A percentile compares a stretch with the other conserved stretches of the same genome.
These are phyloP conservation scores for Aplocera efformata DNA, from an alignment of 2,888 invertebrate species.

Conservation along the genomic window DNA sequence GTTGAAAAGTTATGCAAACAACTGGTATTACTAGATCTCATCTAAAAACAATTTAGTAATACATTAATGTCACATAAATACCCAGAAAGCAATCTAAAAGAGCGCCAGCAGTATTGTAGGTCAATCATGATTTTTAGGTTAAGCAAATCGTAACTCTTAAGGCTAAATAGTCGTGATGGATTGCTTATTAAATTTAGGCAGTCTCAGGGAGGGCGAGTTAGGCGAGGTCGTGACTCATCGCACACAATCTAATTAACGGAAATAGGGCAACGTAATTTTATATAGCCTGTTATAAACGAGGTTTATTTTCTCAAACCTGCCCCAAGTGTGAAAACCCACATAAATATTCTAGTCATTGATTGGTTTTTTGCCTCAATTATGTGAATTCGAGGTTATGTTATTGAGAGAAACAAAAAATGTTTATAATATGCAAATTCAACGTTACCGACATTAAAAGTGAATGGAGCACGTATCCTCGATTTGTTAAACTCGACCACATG, in stretches of 20 bases:
- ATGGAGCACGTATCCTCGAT: constrained; percentile 18
- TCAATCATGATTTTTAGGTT: constrained; percentile 17
- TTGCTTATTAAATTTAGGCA: constrained; percentile 42
- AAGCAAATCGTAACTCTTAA: constrained; percentile 23
- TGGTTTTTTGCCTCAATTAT: no score
- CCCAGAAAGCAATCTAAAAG: no score
- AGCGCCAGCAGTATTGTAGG: no score
- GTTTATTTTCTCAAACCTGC: constrained; percentile 3
- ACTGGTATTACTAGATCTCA: no score
- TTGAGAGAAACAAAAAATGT: no score
- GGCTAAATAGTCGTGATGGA: constrained; percentile 34
- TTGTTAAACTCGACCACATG: constrained; percentile 13
- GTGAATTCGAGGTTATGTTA: no score
- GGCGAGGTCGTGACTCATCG: constrained; percentile 51
- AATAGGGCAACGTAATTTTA: constrained; percentile 35
- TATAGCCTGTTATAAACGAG: constrained; percentile 8
- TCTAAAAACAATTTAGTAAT: no score
- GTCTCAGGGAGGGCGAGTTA: constrained; percentile 42
- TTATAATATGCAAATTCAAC: constrained; percentile 8
- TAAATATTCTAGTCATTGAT: no score
- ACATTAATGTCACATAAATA: no score
- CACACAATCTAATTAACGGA: constrained; percentile 56
- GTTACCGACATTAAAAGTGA: constrained; percentile 17
- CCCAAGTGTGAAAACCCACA: no score
- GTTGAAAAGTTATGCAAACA: no score